Evolutionary conservation across 2,888 invertebrate species (phyloP).

Genomic region (Pegoplata infirma): DNA sequence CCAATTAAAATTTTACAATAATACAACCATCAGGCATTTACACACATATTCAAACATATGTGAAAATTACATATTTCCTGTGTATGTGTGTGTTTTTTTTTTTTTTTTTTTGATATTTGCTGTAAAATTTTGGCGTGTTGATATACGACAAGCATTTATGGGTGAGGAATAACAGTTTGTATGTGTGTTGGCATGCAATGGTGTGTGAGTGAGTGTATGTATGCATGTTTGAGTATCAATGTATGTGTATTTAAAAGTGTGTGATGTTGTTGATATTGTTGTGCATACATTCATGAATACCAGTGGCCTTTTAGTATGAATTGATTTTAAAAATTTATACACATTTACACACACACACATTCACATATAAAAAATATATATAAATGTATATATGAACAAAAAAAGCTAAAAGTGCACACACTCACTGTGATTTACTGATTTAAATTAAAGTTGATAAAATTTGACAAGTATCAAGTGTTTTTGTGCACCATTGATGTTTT

Average conservation of each 20-base stretch:
- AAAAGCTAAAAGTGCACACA: not conserved
- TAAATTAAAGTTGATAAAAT: constrained; percentile 37
- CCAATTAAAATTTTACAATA: constrained; percentile 53
- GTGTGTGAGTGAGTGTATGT: not conserved
- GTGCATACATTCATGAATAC: not conserved
- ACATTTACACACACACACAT: not conserved
- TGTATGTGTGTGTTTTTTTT: constrained; percentile 10
- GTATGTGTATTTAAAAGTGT: constrained; percentile 14
- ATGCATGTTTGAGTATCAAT: too few relatives aligned
- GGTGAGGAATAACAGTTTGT: not conserved
- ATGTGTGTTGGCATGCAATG: too few relatives aligned
- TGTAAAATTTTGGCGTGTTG: not conserved
- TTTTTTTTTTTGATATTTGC: not conserved
- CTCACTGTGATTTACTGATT: constrained; percentile 32
- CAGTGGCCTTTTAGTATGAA: constrained; percentile 15
- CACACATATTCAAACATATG: constrained; percentile 9
- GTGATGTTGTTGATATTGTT: constrained; percentile 3
- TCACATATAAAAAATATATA: too few relatives aligned
- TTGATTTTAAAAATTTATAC: constrained; percentile 41
- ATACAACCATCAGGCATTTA: constrained; percentile 25
- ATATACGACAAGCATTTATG: constrained; percentile 22
- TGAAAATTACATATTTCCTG: constrained; percentile 1
- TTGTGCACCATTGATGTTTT: not conserved
- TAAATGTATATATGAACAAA: too few relatives aligned
- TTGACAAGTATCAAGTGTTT: constrained; percentile 20